Percentiles rank a stretch among this genome's conserved stretches.
phyloP scores from a whole-genome alignment of 1,140 invertebrate genomes.

The Chironomus striatipennis region DNA sequence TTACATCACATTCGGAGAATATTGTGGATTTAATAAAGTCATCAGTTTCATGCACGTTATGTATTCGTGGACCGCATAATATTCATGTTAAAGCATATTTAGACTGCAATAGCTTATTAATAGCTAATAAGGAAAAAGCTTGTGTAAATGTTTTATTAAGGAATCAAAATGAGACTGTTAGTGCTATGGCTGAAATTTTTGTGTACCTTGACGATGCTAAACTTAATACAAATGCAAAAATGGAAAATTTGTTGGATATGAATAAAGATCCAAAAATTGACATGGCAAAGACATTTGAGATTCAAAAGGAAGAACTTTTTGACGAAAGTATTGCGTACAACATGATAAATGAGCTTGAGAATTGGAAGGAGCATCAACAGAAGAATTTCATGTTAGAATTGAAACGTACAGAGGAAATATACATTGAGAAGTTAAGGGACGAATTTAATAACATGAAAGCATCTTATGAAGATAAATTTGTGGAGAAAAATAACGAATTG shows the following conservation, averaged over 20 bases:
- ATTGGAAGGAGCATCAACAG: slow-evolving; percentile 24
- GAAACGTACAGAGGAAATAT: slow-evolving; percentile 16
- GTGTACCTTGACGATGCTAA: slow-evolving; percentile 22
- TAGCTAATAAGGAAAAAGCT: not conserved
- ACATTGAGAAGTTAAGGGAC: not conserved
- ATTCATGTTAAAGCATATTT: not conserved
- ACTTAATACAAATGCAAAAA: slow-evolving; percentile 17
- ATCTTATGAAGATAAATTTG: not conserved
- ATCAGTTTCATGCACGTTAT: not conserved
- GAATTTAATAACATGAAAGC: not conserved
- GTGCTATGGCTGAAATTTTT: slow-evolving; percentile 24
- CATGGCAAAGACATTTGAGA: not conserved
- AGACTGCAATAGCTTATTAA: not conserved
- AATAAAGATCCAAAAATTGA: not conserved
- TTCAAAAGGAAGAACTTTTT: not conserved
- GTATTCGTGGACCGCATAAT: not conserved
- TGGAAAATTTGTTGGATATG: not conserved
- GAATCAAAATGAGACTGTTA: not conserved
- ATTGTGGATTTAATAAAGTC: not conserved
- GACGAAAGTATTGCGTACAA: slow-evolving; percentile 25
- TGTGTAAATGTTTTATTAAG: slow-evolving; percentile 5
- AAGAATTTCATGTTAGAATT: slow-evolving; percentile 24
- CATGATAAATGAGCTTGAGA: slow-evolving; percentile 24
- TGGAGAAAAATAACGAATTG: slow-evolving; percentile 15
- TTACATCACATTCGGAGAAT: not conserved